Evolutionary conservation across 2,888 invertebrate genomes (phyloP).

Genomic region (Automeris io): DNA sequence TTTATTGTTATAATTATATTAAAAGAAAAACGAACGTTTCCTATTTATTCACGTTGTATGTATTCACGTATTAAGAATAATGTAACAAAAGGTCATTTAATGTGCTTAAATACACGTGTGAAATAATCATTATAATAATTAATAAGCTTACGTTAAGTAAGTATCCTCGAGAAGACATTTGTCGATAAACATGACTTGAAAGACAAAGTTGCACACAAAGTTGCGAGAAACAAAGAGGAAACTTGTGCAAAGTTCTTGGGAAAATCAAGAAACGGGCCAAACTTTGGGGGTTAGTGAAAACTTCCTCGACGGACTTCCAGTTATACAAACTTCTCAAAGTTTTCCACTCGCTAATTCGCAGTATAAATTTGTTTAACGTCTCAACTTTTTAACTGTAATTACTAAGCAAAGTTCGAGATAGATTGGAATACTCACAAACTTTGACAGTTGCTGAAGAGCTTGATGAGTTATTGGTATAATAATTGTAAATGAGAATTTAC

Average conservation of each 20-base stretch:
- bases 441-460: conserved; percentile 41
- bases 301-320: conserved; percentile 60
- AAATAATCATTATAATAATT: too few species aligned
- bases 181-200: conserved; percentile 59
- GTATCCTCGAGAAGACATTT: too few species aligned
- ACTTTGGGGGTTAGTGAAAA: conserved; percentile 54
- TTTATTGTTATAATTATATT: too few species aligned
- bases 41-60: too few species aligned
- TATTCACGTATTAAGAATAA: too few species aligned
- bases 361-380: conserved; percentile 77
- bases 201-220: conserved; percentile 52
- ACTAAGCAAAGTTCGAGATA: conserved; percentile 61
- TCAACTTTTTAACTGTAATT: conserved; percentile 75
- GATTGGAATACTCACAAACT: conserved; percentile 58
- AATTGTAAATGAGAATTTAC: conserved; percentile 27
- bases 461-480: conserved; percentile 41
- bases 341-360: conserved; percentile 69
- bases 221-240: conserved; percentile 61
- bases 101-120: too few species aligned
- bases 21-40: too few species aligned
- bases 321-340: conserved; percentile 54
- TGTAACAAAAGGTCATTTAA: too few species aligned
- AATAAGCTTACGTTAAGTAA: too few species aligned
- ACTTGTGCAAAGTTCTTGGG: conserved; percentile 56
- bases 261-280: conserved; percentile 40